These are phyloP conservation scores for Takifugu bimaculatus DNA, from an alignment of 2,113 vertebrate genomes.

Conservation along the genomic window DNA sequence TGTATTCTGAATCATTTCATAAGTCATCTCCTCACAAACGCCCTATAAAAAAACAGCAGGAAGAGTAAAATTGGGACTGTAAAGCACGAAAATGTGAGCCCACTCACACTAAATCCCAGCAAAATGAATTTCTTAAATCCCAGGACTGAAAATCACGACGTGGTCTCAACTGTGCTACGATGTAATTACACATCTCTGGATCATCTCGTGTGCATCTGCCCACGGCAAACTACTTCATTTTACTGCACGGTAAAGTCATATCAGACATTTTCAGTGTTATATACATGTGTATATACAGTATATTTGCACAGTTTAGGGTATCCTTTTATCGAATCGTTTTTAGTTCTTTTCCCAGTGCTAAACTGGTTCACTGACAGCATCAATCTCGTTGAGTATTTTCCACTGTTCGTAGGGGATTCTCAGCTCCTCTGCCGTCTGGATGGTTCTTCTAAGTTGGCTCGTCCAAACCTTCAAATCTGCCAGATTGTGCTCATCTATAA, in stretches of 20 bases:
- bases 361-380: slow-evolving; percentile 82
- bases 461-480: slow-evolving; percentile 95
- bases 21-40: slow-evolving; percentile 96
- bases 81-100: background rate
- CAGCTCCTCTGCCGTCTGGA: slow-evolving; percentile 91
- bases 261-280: background rate
- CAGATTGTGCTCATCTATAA: slow-evolving; percentile 87
- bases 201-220: too few relatives aligned
- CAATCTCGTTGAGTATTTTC: slow-evolving; percentile 97
- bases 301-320: too few relatives aligned
- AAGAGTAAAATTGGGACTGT: background rate
- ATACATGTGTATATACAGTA: background rate
- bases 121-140: too few relatives aligned
- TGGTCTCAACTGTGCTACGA: too few relatives aligned
- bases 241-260: too few relatives aligned
- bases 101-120: too few relatives aligned
- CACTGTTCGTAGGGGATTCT: slow-evolving; percentile 93
- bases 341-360: background rate
- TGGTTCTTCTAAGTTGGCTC: slow-evolving; percentile 92
- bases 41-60: slow-evolving; percentile 73
- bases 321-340: too few relatives aligned
- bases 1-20: slow-evolving; percentile 85
- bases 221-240: too few relatives aligned
- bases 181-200: too few relatives aligned
- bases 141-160: too few relatives aligned